Conservation (phyloP, 2,113 vertebrate genomes). For the Vulpes lagopus region DNA sequence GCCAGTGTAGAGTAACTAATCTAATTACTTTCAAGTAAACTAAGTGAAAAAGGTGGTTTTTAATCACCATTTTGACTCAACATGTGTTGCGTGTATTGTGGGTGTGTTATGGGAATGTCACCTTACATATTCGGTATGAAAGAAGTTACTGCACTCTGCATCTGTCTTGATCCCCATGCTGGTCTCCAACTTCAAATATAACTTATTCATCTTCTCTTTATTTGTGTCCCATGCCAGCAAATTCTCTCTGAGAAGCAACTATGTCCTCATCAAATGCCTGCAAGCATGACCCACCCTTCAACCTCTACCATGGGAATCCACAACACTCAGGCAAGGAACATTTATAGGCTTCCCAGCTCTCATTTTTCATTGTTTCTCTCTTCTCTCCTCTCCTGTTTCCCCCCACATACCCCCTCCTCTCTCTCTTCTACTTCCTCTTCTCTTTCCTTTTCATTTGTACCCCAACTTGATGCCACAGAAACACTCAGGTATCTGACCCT, state of each 20-base stretch:
- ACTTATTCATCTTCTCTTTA: background rate
- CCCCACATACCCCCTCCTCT: background rate
- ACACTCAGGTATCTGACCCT: background rate
- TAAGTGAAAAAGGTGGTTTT: background rate
- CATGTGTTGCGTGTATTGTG: background rate
- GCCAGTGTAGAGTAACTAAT: background rate
- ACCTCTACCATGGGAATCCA: background rate
- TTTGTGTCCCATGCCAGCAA: background rate
- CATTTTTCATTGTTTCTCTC: background rate
- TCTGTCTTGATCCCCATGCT: background rate
- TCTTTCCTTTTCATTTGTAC: background rate
- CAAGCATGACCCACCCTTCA: background rate
- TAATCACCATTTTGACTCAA: background rate
- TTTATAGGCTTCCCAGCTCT: background rate
- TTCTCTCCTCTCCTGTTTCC: background rate
- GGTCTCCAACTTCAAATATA: background rate
- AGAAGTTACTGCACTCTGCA: background rate
- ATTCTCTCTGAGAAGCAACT: background rate
- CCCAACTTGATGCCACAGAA: background rate
- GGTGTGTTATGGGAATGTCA: background rate
- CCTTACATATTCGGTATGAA: background rate
- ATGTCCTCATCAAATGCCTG: background rate
- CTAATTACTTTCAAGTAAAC: slow-evolving; percentile 34
- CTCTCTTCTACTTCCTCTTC: background rate
- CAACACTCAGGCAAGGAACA: background rate